Conservation (phyloP, 2,113 vertebrate genomes). For the Brachionichthys hirsutus region DNA sequence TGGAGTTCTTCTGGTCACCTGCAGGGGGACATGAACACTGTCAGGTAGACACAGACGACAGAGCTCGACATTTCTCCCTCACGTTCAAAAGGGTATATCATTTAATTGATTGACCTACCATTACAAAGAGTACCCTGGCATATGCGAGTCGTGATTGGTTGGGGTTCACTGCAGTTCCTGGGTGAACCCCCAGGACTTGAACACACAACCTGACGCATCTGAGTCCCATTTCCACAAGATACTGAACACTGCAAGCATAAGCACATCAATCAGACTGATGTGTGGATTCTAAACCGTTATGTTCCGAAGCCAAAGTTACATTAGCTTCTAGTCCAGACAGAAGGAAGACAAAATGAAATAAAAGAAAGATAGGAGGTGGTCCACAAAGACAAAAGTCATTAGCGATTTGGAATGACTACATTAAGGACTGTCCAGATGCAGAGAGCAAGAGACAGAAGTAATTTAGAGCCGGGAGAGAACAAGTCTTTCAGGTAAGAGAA, state of each 20-base stretch:
- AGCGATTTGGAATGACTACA: not conserved
- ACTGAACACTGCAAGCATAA: conserved; percentile 84
- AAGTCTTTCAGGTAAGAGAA: too few species aligned
- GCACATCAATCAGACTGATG: not conserved
- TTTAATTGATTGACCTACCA: conserved; percentile 16
- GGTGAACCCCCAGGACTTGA: conserved; percentile 77
- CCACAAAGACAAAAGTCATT: not conserved
- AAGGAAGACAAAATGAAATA: not conserved
- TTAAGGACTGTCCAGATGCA: not conserved
- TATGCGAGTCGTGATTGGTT: conserved; percentile 76
- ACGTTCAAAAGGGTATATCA: not conserved
- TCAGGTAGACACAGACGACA: not conserved
- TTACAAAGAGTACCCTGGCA: conserved; percentile 83
- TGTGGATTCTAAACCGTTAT: not conserved
- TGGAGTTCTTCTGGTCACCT: conserved; percentile 85
- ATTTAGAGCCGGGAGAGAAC: not conserved
- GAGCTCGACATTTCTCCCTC: not conserved
- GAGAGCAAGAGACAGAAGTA: not conserved
- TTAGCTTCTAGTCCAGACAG: not conserved
- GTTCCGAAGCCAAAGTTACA: not conserved
- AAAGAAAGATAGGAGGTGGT: not conserved
- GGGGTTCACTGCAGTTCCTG: conserved; percentile 78
- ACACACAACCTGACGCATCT: conserved; percentile 89
- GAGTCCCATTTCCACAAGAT: conserved; percentile 90
- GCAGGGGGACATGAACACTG: conserved; percentile 34